These are phyloP conservation scores for Elgonia sp. DNA, from an alignment of 2,888 invertebrate genomes.

Conservation along the genomic window DNA sequence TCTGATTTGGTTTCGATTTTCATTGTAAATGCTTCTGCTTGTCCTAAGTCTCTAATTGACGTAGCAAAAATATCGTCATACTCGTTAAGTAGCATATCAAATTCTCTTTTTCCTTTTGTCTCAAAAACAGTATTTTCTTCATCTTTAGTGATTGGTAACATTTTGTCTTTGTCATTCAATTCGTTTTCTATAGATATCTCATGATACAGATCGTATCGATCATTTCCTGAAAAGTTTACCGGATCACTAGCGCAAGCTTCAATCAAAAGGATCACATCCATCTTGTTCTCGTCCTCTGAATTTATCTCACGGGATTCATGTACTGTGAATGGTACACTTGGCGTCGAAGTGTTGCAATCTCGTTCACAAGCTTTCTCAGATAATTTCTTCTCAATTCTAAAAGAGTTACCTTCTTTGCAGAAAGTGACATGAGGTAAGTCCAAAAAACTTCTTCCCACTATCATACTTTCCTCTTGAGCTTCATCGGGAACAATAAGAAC, in stretches of 20 bases:
- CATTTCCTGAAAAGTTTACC: no score
- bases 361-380: no score
- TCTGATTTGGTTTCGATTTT: neutral
- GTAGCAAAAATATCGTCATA: neutral
- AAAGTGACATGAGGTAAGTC: neutral
- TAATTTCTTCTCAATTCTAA: neutral
- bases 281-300: no score
- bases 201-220: no score
- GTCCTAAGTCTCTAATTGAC: constrained; percentile 3
- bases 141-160: no score
- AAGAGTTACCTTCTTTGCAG: neutral
- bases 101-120: neutral
- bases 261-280: no score
- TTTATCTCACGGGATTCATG: no score
- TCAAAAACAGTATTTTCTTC: neutral
- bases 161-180: no score
- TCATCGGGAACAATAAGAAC: constrained; percentile 10
- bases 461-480: constrained; percentile 17
- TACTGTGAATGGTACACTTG: no score
- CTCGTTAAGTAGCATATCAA: neutral
- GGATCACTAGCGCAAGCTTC: no score
- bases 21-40: neutral
- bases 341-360: no score
- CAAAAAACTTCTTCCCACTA: constrained; percentile 1
- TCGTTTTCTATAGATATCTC: no score